Percentiles rank a stretch among this genome's conserved stretches.
These are phyloP conservation scores for Syncerus caffer DNA, from an alignment of 2,797 vertebrate species.

Conservation along the genomic window DNA sequence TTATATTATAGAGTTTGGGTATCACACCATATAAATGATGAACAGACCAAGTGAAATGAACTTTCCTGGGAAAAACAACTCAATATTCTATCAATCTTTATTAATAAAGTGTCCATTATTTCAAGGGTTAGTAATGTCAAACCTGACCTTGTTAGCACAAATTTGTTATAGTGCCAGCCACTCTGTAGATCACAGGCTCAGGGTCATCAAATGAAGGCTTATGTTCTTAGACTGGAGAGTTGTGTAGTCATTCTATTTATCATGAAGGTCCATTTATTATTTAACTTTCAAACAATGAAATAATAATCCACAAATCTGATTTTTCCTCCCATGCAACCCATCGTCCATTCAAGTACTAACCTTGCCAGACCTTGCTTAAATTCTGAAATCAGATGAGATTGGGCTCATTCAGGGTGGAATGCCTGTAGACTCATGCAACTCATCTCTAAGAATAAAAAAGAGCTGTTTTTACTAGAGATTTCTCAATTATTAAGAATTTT, in stretches of 20 bases:
- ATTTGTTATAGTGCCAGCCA: not conserved
- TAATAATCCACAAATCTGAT: not conserved
- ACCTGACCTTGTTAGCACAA: not conserved
- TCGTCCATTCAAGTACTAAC: not conserved
- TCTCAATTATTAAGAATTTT: not conserved
- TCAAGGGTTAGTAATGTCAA: not conserved
- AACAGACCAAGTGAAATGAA: not conserved
- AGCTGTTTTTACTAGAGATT: not conserved
- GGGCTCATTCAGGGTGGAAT: not conserved
- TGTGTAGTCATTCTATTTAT: not conserved
- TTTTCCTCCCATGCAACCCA: not conserved
- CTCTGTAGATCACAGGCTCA: slow-evolving; percentile 21
- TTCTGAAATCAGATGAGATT: not conserved
- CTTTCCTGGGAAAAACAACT: not conserved
- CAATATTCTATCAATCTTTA: not conserved
- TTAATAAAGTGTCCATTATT: slow-evolving; percentile 7
- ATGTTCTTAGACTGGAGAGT: not conserved
- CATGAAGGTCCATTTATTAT: not conserved
- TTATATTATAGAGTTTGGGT: not conserved
- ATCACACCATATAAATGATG: not conserved
- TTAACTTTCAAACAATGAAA: not conserved
- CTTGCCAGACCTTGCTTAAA: not conserved
- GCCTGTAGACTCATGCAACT: not conserved
- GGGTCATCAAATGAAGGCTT: not conserved
- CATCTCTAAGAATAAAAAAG: not conserved